These are phyloP conservation scores for Lacerta viridis DNA, from an alignment of 2,797 vertebrate genomes.

Conservation along the genomic window DNA sequence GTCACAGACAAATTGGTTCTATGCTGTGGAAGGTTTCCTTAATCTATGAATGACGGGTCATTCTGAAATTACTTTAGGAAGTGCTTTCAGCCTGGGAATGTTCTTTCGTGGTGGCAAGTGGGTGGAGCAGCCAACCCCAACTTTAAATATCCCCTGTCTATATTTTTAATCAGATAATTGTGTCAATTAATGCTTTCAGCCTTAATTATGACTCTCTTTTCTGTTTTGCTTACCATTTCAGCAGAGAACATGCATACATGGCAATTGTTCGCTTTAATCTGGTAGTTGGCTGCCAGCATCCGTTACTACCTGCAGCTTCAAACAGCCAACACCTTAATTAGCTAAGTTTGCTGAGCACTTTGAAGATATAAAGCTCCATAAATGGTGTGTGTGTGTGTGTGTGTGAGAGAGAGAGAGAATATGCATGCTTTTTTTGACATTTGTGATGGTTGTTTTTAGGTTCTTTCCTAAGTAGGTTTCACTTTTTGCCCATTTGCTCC, in stretches of 20 bases:
- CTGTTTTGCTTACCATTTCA: fast-evolving
- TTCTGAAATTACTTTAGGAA: neutral
- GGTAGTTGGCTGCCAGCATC: neutral
- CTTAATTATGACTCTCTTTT: conserved; percentile 3
- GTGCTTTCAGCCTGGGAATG: neutral
- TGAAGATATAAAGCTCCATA: conserved; percentile 11
- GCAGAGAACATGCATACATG: neutral
- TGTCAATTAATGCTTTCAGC: neutral
- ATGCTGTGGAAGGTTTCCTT: neutral
- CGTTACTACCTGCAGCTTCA: conserved; percentile 31
- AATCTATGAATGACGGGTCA: neutral
- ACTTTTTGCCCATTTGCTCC: neutral
- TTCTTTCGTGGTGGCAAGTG: neutral
- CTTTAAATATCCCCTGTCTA: neutral
- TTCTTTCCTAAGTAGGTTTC: neutral
- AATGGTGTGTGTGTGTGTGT: neutral
- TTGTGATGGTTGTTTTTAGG: neutral
- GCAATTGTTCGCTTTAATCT: fast-evolving
- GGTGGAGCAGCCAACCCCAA: neutral
- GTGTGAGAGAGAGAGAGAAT: too few relatives aligned
- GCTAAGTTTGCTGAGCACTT: conserved; percentile 49
- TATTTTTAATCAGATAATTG: conserved; percentile 13
- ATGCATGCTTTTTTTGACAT: fast-evolving
- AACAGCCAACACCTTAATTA: conserved; percentile 59
- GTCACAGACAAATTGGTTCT: neutral